A percentile compares a stretch with the other conserved stretches of the same genome.
Evolutionary conservation across 2,888 invertebrate species (phyloP).

Genomic region (Venusia cambrica): DNA sequence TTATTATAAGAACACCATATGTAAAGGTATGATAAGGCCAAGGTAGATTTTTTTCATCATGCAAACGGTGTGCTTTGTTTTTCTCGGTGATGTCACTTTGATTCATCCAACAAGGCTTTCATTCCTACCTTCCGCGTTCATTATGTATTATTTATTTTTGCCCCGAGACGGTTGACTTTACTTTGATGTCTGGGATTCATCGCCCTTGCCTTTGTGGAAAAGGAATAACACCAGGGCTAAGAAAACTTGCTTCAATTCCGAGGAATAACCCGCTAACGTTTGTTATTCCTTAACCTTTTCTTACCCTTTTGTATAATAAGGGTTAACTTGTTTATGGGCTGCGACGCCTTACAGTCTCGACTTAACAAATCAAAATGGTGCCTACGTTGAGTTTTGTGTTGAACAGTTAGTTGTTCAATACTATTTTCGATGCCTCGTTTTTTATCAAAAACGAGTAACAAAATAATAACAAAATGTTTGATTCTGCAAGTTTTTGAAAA

Average conservation of each 20-base stretch:
- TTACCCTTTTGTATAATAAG: conserved; percentile 36
- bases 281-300: conserved; percentile 44
- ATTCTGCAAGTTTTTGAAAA: no score
- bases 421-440: no score
- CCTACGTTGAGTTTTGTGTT: no score
- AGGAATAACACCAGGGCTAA: conserved; percentile 34
- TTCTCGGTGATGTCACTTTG: no score
- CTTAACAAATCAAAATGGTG: no score
- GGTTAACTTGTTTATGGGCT: conserved; percentile 25
- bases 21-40: no score
- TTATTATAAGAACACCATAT: no score
- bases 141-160: conserved; percentile 21
- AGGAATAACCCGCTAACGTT: conserved; percentile 46
- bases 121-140: conserved; percentile 8
- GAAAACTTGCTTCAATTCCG: conserved; percentile 38
- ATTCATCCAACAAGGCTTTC: conserved; percentile 6
- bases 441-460: no score
- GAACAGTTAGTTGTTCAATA: no score
- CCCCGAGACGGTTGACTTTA: conserved; percentile 43
- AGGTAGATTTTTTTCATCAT: no score
- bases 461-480: no score
- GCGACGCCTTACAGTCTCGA: conserved; percentile 14
- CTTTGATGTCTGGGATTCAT: conserved; percentile 43
- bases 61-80: no score
- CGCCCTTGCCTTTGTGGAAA: conserved; percentile 35